Evolutionary conservation across 2,797 vertebrate species (phyloP).

Genomic region (Gymnoscopelus braueri): DNA sequence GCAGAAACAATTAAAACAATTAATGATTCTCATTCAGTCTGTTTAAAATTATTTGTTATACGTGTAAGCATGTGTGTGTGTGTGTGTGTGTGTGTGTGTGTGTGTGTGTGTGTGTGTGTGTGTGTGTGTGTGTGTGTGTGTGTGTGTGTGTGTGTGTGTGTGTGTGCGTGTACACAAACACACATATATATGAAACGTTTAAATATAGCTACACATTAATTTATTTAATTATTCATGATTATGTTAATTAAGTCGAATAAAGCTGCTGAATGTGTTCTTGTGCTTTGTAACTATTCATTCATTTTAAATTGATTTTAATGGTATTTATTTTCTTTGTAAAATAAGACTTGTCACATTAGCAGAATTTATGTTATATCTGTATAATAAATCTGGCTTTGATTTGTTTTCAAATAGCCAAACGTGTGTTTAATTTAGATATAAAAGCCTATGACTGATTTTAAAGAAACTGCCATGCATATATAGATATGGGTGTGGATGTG

Average conservation of each 20-base stretch:
- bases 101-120: slow-evolving; percentile 6
- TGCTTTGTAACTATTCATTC: not conserved
- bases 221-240: not conserved
- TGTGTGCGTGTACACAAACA: too few species aligned
- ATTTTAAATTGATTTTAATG: not conserved
- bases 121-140: not conserved
- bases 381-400: slow-evolving; percentile 10
- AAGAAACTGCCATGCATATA: not conserved
- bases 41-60: not conserved
- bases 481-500: not conserved
- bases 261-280: not conserved
- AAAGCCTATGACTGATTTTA: not conserved
- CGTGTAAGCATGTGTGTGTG: not conserved
- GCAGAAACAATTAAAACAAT: not conserved
- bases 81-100: slow-evolving; percentile 3
- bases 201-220: not conserved
- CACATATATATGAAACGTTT: not conserved
- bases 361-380: slow-evolving; percentile 21
- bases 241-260: not conserved
- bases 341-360: not conserved
- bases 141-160: slow-evolving; percentile 3
- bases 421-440: slow-evolving; percentile 2
- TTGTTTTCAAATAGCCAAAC: not conserved
- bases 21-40: not conserved
- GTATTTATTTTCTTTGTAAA: not conserved